Conservation (phyloP, 92 coral and sea anemone genomes). For the Zoanthus sociatus region DNA sequence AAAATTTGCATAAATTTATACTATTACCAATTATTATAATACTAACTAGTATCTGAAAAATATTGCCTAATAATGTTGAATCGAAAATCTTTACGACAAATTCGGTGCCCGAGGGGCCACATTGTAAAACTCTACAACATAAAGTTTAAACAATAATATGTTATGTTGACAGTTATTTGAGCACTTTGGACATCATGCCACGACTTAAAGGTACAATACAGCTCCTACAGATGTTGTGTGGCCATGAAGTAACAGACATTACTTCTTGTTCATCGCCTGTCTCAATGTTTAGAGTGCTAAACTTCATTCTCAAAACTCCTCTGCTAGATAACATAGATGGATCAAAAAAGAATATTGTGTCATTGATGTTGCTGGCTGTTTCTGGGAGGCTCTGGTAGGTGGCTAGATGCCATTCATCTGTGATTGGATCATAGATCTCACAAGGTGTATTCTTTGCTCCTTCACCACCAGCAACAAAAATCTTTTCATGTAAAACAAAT, state of each 20-base stretch:
- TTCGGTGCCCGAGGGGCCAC: too few relatives aligned
- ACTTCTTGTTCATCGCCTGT: conserved; percentile 44
- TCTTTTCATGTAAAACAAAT: conserved; percentile 67
- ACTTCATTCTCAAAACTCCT: conserved; percentile 42
- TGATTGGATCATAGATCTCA: conserved; percentile 65
- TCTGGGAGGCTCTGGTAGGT: conserved; percentile 47
- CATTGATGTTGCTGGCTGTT: conserved; percentile 45
- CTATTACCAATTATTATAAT: too few relatives aligned
- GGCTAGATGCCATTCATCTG: conserved; percentile 68
- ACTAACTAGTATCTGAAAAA: too few relatives aligned
- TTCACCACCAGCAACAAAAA: conserved; percentile 72
- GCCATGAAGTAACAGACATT: conserved; percentile 60
- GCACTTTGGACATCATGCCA: conserved; percentile 66
- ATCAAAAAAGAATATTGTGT: conserved; percentile 46
- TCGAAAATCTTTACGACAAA: too few relatives aligned
- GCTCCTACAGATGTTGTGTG: conserved; percentile 66
- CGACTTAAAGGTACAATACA: conserved; percentile 69
- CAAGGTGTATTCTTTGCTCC: conserved; percentile 64
- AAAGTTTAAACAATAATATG: too few relatives aligned
- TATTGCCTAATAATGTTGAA: too few relatives aligned
- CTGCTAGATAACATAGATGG: conserved; percentile 43
- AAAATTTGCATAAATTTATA: too few relatives aligned
- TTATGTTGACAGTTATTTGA: conserved; percentile 20
- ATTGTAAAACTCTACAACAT: too few relatives aligned
- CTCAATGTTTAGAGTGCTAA: conserved; percentile 41